Evolutionary conservation across 2,113 vertebrate species (phyloP), one percentile per base, ranked within the genome.

Genomic region (Misgurnus anguillicaudatus): DNA sequence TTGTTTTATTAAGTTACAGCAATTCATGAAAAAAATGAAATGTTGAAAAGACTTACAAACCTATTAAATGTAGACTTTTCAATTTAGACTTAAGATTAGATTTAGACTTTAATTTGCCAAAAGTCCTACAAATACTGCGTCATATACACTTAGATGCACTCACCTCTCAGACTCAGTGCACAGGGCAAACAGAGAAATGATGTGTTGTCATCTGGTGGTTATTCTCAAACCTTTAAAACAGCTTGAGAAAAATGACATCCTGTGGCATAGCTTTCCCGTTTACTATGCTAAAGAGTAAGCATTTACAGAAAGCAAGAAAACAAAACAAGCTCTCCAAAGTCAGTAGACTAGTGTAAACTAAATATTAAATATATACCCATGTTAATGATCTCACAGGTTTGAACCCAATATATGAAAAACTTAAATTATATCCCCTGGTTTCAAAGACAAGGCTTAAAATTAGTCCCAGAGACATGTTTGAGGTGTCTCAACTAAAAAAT

Each of bases 251-350:
- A 71, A 39, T n/a, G 4, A 36, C 9, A 39, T 55, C 68, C 16
- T 55, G 31, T 71, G 48, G 9, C 16, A 55, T 39, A n/a, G 9
- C 9, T 57, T 36, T 16, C 42, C 21, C 13, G 24, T 31, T 31
- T 31, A 31, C 24, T 31, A 31, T 31, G 24, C 24, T 31, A 31
- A 31, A 31, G 24, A 31, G 24, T 31, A 31, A 31, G 24, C 24
- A 53, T 53, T 51, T 51, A 36, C 31, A 45, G 51, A 69, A 69
- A 69, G 47, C 67, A 69, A 69, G 24, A 6, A 45, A 45, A 45
- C 6, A 45, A n/a, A n/a, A 9, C 24, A 1, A 14, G 65, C 14
- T 66, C 42, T 9, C n/a, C 9, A 31, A 31, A 31, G 24, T 31
- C 24, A 31, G n/a, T 47, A 3, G 7, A 45, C 42, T 45, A 5